Evolutionary conservation across 1,140 invertebrate genomes (phyloP).

Genomic region (Drosophila rufa): DNA sequence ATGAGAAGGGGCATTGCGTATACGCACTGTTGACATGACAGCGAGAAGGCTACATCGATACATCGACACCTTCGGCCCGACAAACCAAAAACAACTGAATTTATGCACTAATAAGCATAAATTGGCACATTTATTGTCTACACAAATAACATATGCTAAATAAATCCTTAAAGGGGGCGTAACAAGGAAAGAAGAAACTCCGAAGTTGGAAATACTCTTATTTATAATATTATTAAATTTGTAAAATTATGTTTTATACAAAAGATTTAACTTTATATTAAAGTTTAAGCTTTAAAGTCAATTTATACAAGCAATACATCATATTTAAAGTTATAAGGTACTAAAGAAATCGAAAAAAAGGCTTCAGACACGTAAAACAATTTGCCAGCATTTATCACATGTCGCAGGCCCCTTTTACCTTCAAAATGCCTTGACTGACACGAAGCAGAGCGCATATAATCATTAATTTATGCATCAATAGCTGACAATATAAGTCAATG

Average conservation of each 20-base stretch:
- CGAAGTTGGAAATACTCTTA: constrained; percentile 4
- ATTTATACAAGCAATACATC: neutral
- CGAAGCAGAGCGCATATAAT: constrained; percentile 52
- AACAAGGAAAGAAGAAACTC: neutral
- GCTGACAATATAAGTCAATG: constrained; percentile 82
- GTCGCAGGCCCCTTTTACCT: neutral
- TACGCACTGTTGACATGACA: constrained; percentile 56
- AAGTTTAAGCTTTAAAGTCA: neutral
- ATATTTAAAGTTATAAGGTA: neutral
- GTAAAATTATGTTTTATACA: neutral
- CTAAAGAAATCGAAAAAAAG: neutral
- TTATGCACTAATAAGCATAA: constrained; percentile 77
- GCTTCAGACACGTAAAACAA: constrained; percentile 22
- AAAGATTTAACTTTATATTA: neutral
- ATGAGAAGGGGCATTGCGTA: constrained; percentile 34
- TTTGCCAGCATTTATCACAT: constrained; percentile 51
- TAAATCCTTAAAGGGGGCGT: constrained; percentile 46
- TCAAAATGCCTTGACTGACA: constrained; percentile 6
- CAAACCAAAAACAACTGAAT: constrained; percentile 50
- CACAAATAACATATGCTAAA: constrained; percentile 62
- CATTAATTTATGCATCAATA: constrained; percentile 84
- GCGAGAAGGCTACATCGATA: constrained; percentile 36
- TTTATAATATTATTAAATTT: neutral
- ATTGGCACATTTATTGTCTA: constrained; percentile 71
- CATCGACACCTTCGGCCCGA: constrained; percentile 54